Evolutionary conservation across 92 coral and sea anemone genomes (phyloP).

Genomic region (Epizoanthus stellaris): DNA sequence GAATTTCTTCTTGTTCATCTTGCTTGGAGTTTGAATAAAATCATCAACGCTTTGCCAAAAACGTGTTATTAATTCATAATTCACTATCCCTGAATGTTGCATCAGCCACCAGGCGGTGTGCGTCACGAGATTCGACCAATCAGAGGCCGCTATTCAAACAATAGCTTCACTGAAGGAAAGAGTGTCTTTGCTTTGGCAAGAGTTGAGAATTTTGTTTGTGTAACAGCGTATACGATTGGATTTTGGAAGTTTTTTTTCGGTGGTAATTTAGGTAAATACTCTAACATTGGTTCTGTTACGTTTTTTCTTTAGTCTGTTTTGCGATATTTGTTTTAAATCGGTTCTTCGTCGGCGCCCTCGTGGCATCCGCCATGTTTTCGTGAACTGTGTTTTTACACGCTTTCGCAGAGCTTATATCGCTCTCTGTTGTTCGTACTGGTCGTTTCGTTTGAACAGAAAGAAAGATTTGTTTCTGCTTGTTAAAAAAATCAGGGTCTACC

Average conservation of each 20-base stretch:
- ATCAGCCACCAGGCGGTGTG: constrained; percentile 17
- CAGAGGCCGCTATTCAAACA: constrained; percentile 18
- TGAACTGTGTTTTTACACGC: constrained; percentile 30
- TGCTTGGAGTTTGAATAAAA: too few species aligned
- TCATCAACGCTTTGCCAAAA: too few species aligned
- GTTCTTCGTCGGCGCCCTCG: constrained; percentile 23
- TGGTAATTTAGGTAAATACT: constrained; percentile 16
- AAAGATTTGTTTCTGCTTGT: constrained; percentile 13
- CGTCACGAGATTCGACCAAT: constrained; percentile 28
- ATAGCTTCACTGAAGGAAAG: constrained; percentile 22
- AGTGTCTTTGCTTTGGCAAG: constrained; percentile 8
- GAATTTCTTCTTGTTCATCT: too few species aligned
- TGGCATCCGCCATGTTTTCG: constrained; percentile 27
- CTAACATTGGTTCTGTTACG: constrained; percentile 2
- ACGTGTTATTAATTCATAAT: too few species aligned
- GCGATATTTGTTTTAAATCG: constrained; percentile 1
- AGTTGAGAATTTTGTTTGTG: constrained; percentile 15
- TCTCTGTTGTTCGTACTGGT: constrained; percentile 32
- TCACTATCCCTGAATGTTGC: too few species aligned
- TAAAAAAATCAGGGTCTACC: constrained; percentile 25
- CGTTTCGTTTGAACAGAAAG: constrained; percentile 30
- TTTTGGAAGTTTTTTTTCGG: constrained; percentile 16
- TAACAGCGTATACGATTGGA: not conserved
- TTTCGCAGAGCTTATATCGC: constrained; percentile 30
- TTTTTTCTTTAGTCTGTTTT: constrained; percentile 15